Percentiles rank a stretch among this genome's conserved stretches.
Evolutionary conservation across 2,888 invertebrate species (phyloP).

Genomic region (Leucophenga montana): DNA sequence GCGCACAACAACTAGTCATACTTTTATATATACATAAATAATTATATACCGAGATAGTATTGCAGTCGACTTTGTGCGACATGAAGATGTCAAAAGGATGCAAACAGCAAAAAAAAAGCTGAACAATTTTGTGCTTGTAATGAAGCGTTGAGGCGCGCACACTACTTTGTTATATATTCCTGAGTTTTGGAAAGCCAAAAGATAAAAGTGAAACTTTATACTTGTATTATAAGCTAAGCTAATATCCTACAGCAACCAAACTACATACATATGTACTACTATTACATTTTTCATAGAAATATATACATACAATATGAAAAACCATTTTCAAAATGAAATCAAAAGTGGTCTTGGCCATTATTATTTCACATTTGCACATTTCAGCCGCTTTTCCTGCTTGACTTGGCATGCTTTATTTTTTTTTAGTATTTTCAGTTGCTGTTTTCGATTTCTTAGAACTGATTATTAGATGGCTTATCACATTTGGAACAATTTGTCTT

Average conservation of each 20-base stretch:
- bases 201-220: slow-evolving; percentile 5
- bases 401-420: too few species aligned
- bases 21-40: neutral
- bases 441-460: slow-evolving; percentile 6
- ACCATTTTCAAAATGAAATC: slow-evolving; percentile 9
- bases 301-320: too few species aligned
- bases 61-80: neutral
- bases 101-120: neutral
- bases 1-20: neutral
- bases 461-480: slow-evolving; percentile 9
- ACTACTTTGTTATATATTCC: too few species aligned
- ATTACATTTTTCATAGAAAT: neutral
- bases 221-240: slow-evolving; percentile 10
- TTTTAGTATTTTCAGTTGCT: neutral
- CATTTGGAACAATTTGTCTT: neutral
- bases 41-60: neutral
- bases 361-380: too few species aligned
- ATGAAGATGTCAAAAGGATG: slow-evolving; percentile 11
- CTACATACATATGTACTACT: neutral
- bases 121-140: too few species aligned
- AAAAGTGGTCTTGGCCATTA: neutral
- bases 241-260: neutral
- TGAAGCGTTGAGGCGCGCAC: too few species aligned
- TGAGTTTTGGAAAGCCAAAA: neutral
- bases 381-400: neutral